Percentiles rank a stretch among this genome's conserved stretches.
These are phyloP conservation scores for Suricata suricatta DNA, from an alignment of 2,113 vertebrate species.

Conservation along the genomic window DNA sequence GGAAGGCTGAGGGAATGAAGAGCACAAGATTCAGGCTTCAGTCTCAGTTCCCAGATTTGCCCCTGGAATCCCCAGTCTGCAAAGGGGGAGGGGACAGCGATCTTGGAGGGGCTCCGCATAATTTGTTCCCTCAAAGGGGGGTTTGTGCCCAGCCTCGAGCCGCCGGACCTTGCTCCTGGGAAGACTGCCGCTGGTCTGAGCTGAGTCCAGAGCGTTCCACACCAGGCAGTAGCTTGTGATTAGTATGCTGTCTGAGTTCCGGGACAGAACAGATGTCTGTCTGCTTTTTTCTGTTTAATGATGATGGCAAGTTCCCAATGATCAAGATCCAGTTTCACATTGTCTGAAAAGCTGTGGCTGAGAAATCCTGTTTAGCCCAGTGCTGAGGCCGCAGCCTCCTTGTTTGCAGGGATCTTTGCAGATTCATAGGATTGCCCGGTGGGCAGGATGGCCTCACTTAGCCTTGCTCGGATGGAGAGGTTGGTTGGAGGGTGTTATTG, in stretches of 20 bases:
- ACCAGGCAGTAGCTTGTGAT: conserved; percentile 51
- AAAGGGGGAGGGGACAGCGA: not conserved
- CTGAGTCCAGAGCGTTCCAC: not conserved
- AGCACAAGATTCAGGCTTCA: not conserved
- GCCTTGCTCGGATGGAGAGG: not conserved
- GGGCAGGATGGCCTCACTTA: not conserved
- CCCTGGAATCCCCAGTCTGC: not conserved
- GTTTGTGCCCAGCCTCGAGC: not conserved
- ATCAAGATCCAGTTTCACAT: conserved; percentile 57
- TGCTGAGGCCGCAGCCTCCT: not conserved
- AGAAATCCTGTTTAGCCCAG: conserved; percentile 51
- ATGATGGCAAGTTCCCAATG: conserved; percentile 64
- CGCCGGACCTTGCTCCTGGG: conserved; percentile 15
- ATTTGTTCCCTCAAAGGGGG: not conserved
- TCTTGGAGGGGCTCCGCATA: not conserved
- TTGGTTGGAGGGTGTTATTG: not conserved
- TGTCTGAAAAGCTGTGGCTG: conserved; percentile 38
- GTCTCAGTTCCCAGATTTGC: not conserved
- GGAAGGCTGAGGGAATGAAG: not conserved
- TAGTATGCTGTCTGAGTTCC: conserved; percentile 66
- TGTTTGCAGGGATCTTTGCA: not conserved
- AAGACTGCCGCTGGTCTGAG: not conserved
- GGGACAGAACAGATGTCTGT: conserved; percentile 73
- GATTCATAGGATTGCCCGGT: not conserved
- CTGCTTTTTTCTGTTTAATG: conserved; percentile 56